Evolutionary conservation across 2,113 vertebrate genomes (phyloP).

Genomic region (Ptilonorhynchus violaceus): DNA sequence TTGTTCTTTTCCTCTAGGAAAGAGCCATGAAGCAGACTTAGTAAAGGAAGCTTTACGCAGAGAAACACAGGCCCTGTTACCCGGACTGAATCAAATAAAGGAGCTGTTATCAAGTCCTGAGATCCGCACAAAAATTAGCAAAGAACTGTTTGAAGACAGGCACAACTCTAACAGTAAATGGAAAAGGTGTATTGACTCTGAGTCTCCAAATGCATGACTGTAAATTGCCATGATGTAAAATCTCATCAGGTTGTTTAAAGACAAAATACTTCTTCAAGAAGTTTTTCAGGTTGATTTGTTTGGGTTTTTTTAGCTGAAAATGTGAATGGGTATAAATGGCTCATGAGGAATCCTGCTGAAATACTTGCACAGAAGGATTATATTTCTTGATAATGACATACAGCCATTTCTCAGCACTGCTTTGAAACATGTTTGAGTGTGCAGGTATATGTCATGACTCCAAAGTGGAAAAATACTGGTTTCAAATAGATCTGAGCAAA

Average conservation of each 20-base stretch:
- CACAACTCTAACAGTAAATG: constrained; percentile 7
- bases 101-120: constrained; percentile 75
- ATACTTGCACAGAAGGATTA: not conserved
- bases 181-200: constrained; percentile 7
- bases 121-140: constrained; percentile 74
- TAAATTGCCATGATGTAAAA: not conserved
- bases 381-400: not conserved
- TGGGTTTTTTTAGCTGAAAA: not conserved
- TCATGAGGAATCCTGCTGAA: not conserved
- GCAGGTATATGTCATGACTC: not conserved
- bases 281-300: not conserved
- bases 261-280: not conserved
- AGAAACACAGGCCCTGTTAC: constrained; percentile 72
- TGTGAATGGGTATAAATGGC: not conserved
- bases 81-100: constrained; percentile 77
- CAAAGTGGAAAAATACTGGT: not conserved
- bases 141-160: constrained; percentile 74
- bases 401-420: not conserved
- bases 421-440: not conserved
- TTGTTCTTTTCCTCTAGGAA: constrained; percentile 75
- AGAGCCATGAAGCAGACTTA: constrained; percentile 70
- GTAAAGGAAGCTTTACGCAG: constrained; percentile 74
- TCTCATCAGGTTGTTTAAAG: not conserved
- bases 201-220: not conserved
- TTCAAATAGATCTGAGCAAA: constrained; percentile 2